phyloP scores from a whole-genome alignment of 2,888 invertebrate species.

The Yponomeuta cagnagella region DNA sequence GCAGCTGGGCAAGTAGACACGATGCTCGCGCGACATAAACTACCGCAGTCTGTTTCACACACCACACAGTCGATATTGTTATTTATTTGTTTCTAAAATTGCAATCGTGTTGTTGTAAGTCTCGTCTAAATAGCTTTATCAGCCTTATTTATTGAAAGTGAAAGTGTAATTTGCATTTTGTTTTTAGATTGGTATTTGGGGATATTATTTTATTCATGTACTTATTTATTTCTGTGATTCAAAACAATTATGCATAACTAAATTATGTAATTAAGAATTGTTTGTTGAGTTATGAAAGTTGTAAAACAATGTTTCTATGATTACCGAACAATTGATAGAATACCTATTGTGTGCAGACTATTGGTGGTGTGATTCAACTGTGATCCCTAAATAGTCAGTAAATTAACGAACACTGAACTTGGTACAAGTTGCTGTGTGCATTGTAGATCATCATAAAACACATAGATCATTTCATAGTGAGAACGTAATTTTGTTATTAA shows the following conservation, averaged over 20 bases:
- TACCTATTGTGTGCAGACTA: background rate
- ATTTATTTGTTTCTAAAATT: background rate
- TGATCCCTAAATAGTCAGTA: constrained; percentile 4
- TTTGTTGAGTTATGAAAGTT: background rate
- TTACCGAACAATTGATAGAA: background rate
- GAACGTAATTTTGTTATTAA: background rate
- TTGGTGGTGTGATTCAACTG: constrained; percentile 55
- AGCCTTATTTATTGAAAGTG: too few relatives aligned
- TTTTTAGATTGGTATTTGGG: too few relatives aligned
- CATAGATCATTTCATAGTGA: constrained; percentile 10
- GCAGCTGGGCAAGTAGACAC: constrained; percentile 53
- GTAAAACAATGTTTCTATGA: background rate
- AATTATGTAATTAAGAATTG: constrained; percentile 5
- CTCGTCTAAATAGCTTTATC: too few relatives aligned
- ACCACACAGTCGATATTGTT: constrained; percentile 1
- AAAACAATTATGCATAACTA: constrained; percentile 1
- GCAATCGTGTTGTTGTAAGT: background rate
- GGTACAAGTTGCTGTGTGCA: background rate
- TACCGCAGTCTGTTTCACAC: background rate
- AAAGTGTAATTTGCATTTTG: too few relatives aligned
- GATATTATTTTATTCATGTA: constrained; percentile 8
- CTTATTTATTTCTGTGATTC: constrained; percentile 17
- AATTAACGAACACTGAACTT: constrained; percentile 8
- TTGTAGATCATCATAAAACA: constrained; percentile 8
- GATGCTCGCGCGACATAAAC: background rate